Percentiles rank a stretch among this genome's conserved stretches.
Evolutionary conservation across 2,888 invertebrate genomes (phyloP).

Genomic region (Hyles lineata): DNA sequence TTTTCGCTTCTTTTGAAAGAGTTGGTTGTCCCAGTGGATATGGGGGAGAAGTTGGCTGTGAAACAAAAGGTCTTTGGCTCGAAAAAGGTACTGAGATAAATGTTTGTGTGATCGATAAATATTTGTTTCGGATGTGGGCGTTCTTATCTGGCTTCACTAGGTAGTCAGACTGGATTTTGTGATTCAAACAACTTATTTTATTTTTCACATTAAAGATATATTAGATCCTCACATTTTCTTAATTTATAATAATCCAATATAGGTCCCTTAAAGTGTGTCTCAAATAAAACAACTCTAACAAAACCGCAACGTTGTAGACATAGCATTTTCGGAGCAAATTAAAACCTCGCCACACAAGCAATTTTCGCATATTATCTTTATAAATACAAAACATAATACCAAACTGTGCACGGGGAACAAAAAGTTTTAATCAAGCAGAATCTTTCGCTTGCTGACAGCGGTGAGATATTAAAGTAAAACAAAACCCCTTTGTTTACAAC

Average conservation of each 20-base stretch:
- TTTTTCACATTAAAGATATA: no score
- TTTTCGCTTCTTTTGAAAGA: no score
- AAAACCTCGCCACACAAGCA: neutral
- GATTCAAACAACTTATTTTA: no score
- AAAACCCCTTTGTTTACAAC: conserved; percentile 33
- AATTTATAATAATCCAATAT: neutral
- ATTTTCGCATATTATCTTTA: conserved; percentile 24
- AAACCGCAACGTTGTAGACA: neutral
- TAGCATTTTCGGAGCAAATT: neutral
- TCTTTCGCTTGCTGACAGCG: conserved; percentile 30
- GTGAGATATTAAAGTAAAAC: conserved; percentile 35
- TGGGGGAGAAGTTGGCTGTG: no score
- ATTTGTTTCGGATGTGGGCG: no score
- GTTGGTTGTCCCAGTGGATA: no score
- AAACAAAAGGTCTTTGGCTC: no score
- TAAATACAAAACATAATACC: conserved; percentile 18
- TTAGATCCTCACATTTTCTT: no score
- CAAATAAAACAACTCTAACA: neutral
- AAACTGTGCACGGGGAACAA: conserved; percentile 9
- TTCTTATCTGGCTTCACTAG: no score
- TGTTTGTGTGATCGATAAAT: no score
- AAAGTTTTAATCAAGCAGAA: conserved; percentile 33
- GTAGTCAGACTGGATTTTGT: no score
- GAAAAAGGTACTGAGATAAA: no score
- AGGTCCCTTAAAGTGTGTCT: neutral